Percentiles rank a stretch among this genome's conserved stretches.
Evolutionary conservation across 2,113 vertebrate species (phyloP).

Genomic region (Lepisosteus oculatus): DNA sequence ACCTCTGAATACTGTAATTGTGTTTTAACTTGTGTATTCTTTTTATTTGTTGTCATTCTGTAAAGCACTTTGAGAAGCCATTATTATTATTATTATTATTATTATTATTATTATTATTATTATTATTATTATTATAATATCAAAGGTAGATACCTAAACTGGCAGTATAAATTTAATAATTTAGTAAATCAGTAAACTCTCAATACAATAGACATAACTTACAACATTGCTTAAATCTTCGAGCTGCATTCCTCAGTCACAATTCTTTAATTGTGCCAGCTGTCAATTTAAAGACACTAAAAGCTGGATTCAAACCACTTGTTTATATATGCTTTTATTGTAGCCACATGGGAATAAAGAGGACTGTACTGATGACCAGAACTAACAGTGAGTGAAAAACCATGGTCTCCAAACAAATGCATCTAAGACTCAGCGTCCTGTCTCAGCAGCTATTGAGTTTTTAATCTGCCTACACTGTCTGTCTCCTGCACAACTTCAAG

Average conservation of each 20-base stretch:
- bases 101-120: too few species aligned
- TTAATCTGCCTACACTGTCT: slow-evolving; percentile 1
- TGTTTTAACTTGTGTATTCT: too few species aligned
- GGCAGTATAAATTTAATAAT: too few species aligned
- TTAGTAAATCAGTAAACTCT: too few species aligned
- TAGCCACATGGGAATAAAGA: not conserved
- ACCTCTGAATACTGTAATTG: too few species aligned
- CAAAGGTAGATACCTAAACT: too few species aligned
- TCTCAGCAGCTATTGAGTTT: not conserved
- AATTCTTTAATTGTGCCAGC: not conserved
- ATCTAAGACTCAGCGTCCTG: not conserved
- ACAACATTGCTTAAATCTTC: not conserved
- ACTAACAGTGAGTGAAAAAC: not conserved
- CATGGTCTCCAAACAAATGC: not conserved
- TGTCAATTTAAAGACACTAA: slow-evolving; percentile 2
- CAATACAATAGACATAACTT: too few species aligned
- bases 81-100: too few species aligned
- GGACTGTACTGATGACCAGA: not conserved
- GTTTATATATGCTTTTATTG: not conserved
- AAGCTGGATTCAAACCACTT: slow-evolving; percentile 4
- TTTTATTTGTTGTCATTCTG: too few species aligned
- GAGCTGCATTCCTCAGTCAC: not conserved
- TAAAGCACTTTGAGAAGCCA: too few species aligned
- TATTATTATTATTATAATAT: too few species aligned
- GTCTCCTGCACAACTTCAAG: not conserved